Conservation (phyloP, 1,140 invertebrate species). For the Euschistus heros region DNA sequence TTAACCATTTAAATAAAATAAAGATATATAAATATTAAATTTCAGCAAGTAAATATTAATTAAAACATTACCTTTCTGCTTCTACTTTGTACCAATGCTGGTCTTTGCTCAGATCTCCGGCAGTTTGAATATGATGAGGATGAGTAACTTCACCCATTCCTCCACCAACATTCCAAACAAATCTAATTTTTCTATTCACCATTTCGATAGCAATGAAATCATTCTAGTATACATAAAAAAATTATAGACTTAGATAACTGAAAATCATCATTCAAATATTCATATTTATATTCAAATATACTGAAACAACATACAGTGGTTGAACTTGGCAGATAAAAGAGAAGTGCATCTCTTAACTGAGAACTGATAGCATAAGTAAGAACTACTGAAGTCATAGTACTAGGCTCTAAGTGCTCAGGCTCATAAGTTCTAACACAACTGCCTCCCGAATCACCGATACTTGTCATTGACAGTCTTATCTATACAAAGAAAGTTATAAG, state of each 20-base stretch:
- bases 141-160: conserved; percentile 52
- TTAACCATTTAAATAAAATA: too few relatives aligned
- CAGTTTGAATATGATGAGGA: conserved; percentile 37
- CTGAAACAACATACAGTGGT: conserved; percentile 37
- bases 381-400: conserved; percentile 56
- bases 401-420: conserved; percentile 47
- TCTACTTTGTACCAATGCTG: conserved; percentile 62
- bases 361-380: conserved; percentile 53
- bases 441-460: conserved; percentile 30
- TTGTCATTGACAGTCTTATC: conserved; percentile 68
- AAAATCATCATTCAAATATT: background rate
- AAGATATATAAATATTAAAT: background rate
- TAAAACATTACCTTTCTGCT: conserved; percentile 43
- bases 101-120: conserved; percentile 47
- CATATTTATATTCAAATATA: background rate
- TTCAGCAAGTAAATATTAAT: background rate
- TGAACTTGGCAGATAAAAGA: conserved; percentile 55
- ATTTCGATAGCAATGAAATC: conserved; percentile 75
- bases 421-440: conserved; percentile 56
- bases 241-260: background rate
- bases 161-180: conserved; percentile 67
- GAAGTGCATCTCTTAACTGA: conserved; percentile 46
- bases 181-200: conserved; percentile 57
- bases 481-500: conserved; percentile 33
- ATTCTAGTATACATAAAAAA: conserved; percentile 34